A percentile compares a stretch with the other conserved stretches of the same genome.
Evolutionary conservation across 2,797 vertebrate species (phyloP).

Genomic region (Lepilemur septentrionalis): DNA sequence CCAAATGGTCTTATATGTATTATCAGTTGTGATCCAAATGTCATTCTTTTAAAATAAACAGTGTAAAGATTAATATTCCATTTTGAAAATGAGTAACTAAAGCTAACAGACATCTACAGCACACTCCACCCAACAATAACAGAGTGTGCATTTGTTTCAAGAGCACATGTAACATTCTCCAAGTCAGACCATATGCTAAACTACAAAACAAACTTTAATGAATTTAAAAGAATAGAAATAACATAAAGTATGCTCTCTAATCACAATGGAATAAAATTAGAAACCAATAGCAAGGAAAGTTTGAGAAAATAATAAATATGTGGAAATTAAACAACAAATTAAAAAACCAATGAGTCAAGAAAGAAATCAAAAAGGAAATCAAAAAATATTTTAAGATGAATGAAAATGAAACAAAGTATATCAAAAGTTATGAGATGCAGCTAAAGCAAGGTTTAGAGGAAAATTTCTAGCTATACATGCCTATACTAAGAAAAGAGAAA

Average conservation of each 20-base stretch:
- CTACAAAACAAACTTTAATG: not conserved
- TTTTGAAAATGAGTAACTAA: not conserved
- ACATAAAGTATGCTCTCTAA: not conserved
- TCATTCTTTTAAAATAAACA: not conserved
- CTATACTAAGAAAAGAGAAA: not conserved
- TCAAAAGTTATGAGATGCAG: not conserved
- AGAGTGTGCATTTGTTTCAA: not conserved
- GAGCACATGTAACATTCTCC: not conserved
- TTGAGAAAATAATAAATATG: not conserved
- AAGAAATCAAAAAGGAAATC: not conserved
- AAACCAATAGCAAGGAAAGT: not conserved
- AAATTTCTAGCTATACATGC: not conserved
- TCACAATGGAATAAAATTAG: not conserved
- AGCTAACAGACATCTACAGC: not conserved
- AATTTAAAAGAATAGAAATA: not conserved
- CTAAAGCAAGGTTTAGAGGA: not conserved
- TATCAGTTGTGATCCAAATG: not conserved
- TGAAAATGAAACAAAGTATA: not conserved
- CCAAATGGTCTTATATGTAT: not conserved
- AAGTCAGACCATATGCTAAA: not conserved
- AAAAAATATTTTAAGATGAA: not conserved
- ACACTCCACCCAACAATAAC: not conserved
- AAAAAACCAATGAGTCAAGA: not conserved
- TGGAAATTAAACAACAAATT: not conserved
- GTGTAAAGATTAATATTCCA: not conserved